Evolutionary conservation across 2,797 vertebrate genomes (phyloP).

Genomic region (Cirrhinus mrigala): DNA sequence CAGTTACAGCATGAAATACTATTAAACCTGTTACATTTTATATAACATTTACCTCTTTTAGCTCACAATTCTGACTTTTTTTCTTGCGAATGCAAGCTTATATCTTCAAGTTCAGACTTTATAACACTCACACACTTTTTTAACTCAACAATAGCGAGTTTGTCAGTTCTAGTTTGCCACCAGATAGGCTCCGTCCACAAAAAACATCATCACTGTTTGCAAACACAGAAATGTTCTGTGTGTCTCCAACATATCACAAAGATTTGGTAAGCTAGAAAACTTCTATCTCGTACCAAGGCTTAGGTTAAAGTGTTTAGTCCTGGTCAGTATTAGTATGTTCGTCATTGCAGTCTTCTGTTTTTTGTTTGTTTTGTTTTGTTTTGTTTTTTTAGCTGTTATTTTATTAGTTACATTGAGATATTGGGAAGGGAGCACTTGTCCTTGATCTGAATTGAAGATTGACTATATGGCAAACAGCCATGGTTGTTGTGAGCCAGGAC

Average conservation of each 20-base stretch:
- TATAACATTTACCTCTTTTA: no score
- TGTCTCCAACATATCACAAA: not conserved
- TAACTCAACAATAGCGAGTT: no score
- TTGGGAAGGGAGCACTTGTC: not conserved
- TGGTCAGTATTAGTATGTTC: not conserved
- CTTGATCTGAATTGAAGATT: conserved; percentile 18
- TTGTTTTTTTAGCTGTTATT: not conserved
- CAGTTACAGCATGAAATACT: no score
- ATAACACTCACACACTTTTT: no score
- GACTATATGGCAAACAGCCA: conserved; percentile 1
- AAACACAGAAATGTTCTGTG: no score
- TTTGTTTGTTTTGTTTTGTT: not conserved
- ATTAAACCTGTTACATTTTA: no score
- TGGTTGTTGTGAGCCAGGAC: conserved; percentile 23
- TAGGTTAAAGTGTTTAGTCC: not conserved
- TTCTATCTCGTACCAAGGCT: not conserved
- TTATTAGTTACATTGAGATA: not conserved
- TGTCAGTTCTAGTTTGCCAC: no score
- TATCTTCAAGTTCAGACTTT: no score
- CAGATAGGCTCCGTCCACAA: no score
- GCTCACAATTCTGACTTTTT: no score
- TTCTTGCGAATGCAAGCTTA: no score
- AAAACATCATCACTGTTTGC: no score
- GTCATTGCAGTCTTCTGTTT: not conserved
- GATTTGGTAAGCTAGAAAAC: not conserved